These are phyloP conservation scores for Macaria liturata DNA, from an alignment of 2,888 invertebrate genomes.

Conservation along the genomic window DNA sequence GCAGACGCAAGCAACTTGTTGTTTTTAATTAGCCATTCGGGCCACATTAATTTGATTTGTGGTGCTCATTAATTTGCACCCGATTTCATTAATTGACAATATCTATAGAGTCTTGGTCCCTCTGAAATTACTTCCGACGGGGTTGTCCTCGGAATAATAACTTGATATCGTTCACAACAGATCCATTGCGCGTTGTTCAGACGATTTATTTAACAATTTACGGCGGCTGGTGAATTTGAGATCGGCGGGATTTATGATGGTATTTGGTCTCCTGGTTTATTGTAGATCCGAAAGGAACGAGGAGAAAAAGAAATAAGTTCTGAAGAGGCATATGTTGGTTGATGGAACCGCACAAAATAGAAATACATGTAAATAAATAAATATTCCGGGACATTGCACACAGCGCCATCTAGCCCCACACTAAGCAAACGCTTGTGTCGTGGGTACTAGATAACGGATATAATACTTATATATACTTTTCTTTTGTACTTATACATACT, in stretches of 20 bases:
- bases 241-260: slow-evolving; percentile 66
- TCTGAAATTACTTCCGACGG: slow-evolving; percentile 31
- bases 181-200: slow-evolving; percentile 58
- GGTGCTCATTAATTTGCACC: slow-evolving; percentile 2
- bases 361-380: too few species aligned
- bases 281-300: too few species aligned
- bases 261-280: too few species aligned
- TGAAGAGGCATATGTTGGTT: background rate
- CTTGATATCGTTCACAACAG: slow-evolving; percentile 51
- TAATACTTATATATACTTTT: too few species aligned
- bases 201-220: slow-evolving; percentile 78
- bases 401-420: too few species aligned
- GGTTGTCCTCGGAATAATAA: slow-evolving; percentile 48
- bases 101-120: slow-evolving; percentile 9
- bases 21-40: slow-evolving; percentile 1
- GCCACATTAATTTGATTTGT: slow-evolving; percentile 7
- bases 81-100: slow-evolving; percentile 14
- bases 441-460: too few species aligned
- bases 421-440: too few species aligned
- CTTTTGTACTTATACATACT: too few species aligned
- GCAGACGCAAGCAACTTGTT: too few species aligned
- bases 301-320: background rate
- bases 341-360: background rate
- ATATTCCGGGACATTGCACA: too few species aligned
- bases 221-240: slow-evolving; percentile 69